phyloP scores from a whole-genome alignment of 2,113 vertebrate species.

The Hyla sarda region DNA sequence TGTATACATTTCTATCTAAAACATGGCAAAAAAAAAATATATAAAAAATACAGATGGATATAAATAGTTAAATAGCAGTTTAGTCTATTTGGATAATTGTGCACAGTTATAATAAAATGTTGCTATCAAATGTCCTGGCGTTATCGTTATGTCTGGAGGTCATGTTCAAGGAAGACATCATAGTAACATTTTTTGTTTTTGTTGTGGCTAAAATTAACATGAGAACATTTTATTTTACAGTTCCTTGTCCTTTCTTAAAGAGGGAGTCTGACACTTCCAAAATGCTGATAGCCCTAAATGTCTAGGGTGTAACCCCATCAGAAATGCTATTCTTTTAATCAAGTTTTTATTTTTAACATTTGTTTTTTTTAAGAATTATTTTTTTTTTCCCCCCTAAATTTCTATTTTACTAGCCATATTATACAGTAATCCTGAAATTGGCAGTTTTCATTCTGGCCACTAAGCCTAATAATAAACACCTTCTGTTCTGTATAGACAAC shows the following conservation, averaged over 20 bases:
- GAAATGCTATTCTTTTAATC: no score
- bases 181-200: not conserved
- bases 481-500: no score
- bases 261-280: no score
- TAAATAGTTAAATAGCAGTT: not conserved
- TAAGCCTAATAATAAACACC: no score
- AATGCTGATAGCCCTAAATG: no score
- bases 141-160: not conserved
- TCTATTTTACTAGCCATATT: no score
- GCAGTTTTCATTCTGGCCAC: no score
- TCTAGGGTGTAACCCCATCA: no score
- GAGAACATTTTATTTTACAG: not conserved
- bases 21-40: not conserved
- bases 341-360: no score
- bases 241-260: not conserved
- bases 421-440: no score
- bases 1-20: not conserved
- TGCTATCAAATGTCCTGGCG: not conserved
- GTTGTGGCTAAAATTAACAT: not conserved
- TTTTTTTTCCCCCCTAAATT: no score
- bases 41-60: not conserved
- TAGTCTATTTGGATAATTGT: not conserved
- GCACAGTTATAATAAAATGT: not conserved
- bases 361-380: no score
- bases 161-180: not conserved